Evolutionary conservation across 1,140 invertebrate genomes (phyloP), one percentile per base, ranked within the genome.

Genomic region (Cydia amplana): DNA sequence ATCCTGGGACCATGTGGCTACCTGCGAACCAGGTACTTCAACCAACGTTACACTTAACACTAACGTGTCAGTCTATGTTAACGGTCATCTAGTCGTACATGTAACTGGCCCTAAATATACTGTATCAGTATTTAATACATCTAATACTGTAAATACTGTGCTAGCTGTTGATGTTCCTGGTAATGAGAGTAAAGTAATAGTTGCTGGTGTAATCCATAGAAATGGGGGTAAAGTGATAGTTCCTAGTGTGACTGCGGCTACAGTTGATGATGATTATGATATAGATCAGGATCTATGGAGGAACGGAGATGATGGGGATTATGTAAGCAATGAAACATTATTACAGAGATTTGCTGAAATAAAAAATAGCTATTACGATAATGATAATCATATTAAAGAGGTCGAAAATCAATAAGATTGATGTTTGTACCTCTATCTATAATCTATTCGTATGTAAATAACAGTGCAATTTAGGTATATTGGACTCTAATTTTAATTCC

Each of bases 1-100:
- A 72, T 87, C 75, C 72, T 92, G 89, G 87, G 85, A 91, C 80
- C 84, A 86, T 82, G 76, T 87, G 43, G 85, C 87, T 0, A 79
- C 51, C 6, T 89, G 88, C 74, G 74, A 72, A 63, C 80, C 85
- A 85, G 87, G 88, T 89, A 83, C 77, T 80, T 49, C 43, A n/a
- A 79, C 72, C 10, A 84, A 81, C 43, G 77, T 83, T 10, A 81
- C 77, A 20, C 7, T 60, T 5, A 60, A 60, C 55, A 60, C 55
- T 60, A 60, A 60, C 55, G 20, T 23, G 1, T 60, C 55, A 12
- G 55, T 60, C 7, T 60, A 60, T n/a, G 20, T 60, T 23, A 60
- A 60, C n/a, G 55, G 55, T 10, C 16, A 60, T 60, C 20, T 60
- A 3, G 20, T 23, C 5, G 9, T 60, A 9, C 55, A 60, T 4